phyloP scores from a whole-genome alignment of 2,797 vertebrate genomes.

The Schizothorax lantsangensis region DNA sequence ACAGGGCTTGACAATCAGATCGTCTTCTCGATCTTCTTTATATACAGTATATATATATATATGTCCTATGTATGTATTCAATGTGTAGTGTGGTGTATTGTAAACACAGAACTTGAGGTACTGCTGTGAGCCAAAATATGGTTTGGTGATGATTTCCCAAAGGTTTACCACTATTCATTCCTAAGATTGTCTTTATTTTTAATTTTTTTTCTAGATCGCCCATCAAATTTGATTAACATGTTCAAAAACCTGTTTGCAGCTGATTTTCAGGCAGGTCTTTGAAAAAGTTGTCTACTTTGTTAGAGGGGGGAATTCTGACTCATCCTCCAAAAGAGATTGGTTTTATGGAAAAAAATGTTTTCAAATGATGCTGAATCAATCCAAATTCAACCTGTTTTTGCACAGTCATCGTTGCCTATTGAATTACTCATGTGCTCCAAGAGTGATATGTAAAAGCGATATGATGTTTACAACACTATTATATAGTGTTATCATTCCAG shows the following conservation, averaged over 20 bases:
- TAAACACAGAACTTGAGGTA: not conserved
- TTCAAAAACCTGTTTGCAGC: not conserved
- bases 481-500: too few relatives aligned
- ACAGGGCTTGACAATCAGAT: constrained; percentile 48
- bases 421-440: not conserved
- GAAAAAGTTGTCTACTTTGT: not conserved
- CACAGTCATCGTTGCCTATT: not conserved
- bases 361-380: not conserved
- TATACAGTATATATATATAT: too few relatives aligned
- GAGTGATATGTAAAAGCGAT: too few relatives aligned
- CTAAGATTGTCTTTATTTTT: not conserved
- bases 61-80: not conserved
- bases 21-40: too few relatives aligned
- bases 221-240: not conserved
- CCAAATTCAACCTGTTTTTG: not conserved
- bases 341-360: too few relatives aligned
- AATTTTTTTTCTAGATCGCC: not conserved
- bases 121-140: not conserved
- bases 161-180: not conserved
- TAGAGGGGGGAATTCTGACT: not conserved
- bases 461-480: too few relatives aligned
- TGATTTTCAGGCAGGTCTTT: not conserved
- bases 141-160: not conserved
- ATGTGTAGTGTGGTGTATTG: not conserved
- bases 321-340: not conserved